Percentiles rank a stretch among this genome's conserved stretches.
phyloP scores from a whole-genome alignment of 2,113 vertebrate species.

The Elanoides forficatus region DNA sequence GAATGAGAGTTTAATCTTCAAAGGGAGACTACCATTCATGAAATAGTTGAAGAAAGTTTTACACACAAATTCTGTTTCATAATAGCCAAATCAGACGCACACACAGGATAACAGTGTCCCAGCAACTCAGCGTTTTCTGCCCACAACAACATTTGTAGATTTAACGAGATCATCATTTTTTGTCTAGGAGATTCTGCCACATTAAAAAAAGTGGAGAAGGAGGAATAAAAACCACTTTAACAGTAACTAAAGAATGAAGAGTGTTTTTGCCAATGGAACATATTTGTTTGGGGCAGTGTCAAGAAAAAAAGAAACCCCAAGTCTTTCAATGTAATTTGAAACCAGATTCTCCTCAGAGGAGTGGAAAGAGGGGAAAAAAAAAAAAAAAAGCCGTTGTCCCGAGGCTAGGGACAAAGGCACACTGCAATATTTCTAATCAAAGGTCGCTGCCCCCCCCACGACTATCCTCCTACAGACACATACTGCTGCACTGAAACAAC shows the following conservation, averaged over 20 bases:
- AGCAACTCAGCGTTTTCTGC: neutral
- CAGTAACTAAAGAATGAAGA: neutral
- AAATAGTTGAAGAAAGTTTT: neutral
- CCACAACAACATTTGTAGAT: neutral
- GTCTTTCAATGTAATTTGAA: constrained; percentile 1
- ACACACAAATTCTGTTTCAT: neutral
- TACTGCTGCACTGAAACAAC: neutral
- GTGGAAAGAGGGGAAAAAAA: neutral
- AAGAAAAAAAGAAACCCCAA: neutral
- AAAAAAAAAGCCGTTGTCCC: neutral
- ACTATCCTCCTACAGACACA: neutral
- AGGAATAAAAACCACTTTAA: neutral
- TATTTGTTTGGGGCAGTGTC: neutral
- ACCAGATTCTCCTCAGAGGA: neutral
- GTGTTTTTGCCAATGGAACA: neutral
- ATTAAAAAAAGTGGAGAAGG: neutral
- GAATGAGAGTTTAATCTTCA: neutral
- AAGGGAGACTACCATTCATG: neutral
- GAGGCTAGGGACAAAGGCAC: neutral
- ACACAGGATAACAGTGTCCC: neutral
- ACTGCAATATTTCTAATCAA: neutral
- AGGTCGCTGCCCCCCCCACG: neutral
- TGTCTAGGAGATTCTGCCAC: neutral
- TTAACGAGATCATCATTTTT: neutral
- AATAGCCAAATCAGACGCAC: neutral